These are phyloP conservation scores for Celastrina argiolus DNA, from an alignment of 2,888 invertebrate species.

Conservation along the genomic window DNA sequence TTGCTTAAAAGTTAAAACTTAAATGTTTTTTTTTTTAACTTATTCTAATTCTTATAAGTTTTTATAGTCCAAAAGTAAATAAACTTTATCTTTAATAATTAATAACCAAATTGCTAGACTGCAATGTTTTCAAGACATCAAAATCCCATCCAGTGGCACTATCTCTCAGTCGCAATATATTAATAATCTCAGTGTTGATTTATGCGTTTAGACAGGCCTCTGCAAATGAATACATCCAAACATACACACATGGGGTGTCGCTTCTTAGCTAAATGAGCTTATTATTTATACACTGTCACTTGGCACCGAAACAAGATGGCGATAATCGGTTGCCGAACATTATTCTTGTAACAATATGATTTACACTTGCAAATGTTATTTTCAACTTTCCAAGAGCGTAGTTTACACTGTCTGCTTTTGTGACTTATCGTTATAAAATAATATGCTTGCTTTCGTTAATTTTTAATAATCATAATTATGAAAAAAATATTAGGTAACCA, in stretches of 20 bases:
- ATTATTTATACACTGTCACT: conserved; percentile 46
- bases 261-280: conserved; percentile 45
- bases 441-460: too few species aligned
- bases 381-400: neutral
- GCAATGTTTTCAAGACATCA: conserved; percentile 2
- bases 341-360: conserved; percentile 18
- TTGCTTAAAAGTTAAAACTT: too few species aligned
- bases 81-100: too few species aligned
- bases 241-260: conserved; percentile 46
- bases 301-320: conserved; percentile 15
- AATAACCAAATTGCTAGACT: too few species aligned
- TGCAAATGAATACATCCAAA: conserved; percentile 65
- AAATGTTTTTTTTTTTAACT: too few species aligned
- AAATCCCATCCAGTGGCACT: conserved; percentile 40
- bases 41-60: too few species aligned
- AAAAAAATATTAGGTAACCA: too few species aligned
- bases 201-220: conserved; percentile 58
- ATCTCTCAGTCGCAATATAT: conserved; percentile 50
- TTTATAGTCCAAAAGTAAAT: too few species aligned
- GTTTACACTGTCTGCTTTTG: too few species aligned
- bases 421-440: too few species aligned
- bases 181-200: conserved; percentile 74
- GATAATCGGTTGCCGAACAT: conserved; percentile 17
- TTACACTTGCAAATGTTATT: conserved; percentile 4
- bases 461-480: too few species aligned